Base-by-base conservation (phyloP, 1,140 invertebrate species). In the Cotesia glomerata region DNA sequence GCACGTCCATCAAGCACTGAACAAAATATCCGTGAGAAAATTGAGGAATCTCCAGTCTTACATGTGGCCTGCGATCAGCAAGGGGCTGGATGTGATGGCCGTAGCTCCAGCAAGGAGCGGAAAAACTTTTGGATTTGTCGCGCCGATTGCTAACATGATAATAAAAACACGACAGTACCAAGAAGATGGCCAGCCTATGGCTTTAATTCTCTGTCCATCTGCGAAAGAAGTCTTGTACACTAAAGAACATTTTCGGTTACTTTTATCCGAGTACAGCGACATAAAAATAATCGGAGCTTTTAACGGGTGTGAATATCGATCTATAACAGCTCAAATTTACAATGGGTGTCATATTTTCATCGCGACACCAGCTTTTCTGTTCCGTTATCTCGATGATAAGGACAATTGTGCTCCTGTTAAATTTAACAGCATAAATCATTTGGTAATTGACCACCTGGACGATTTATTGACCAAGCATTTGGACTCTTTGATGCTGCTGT, bases 341-440 rank as follows among this genome's bases (percentile, higher is more conserved):
- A 87, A 81, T 65, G 86, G 86, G 14, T 87, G 86, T 74, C 82
- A 87, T 65, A 78, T 88, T 61, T 74, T 88, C 3, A 72, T 88
- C n/a, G 75, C 84, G 5, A 88, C 86, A 5, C 84, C 86, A 54
- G 69, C 77, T 36, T 86, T 78, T 71, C 75, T 87, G 36, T 13
- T 58, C 1, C 75, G 83, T 72, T 80, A 84, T 5, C 69, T 86
- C 16, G 61, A 75, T 14, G 79, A 79, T 36, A 71, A 74, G 63
- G 71, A 65, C 14, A 61, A 76, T 52, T 63, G 78, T 16, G 65
- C 67, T 5, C 35, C 78, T 5, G 49, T 87, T 0, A 79, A 83
- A 74, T 80, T 87, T 2, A 76, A 81, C 32, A 58, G 73, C 58
- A 74, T 88, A 54, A 78, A 51, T 26, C 79, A 76, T 73, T 59